A percentile compares a stretch with the other conserved stretches of the same genome.
Conservation (phyloP, 2,888 invertebrate species). For the Odontothrips loti region DNA sequence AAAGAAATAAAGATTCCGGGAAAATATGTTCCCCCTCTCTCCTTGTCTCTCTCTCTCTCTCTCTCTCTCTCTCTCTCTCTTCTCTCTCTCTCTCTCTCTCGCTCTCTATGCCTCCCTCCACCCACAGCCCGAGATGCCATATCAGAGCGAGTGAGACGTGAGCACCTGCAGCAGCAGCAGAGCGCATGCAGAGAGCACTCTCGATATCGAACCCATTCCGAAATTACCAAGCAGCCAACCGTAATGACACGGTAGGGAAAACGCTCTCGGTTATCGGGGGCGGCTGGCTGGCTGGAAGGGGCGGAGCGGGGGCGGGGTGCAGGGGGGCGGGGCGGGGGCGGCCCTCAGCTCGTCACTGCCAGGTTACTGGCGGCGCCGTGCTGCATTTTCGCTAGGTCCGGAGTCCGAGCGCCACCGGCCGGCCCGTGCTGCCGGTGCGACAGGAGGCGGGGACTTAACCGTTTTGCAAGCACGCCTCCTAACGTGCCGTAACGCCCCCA, state of each 20-base stretch:
- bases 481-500: too few relatives aligned
- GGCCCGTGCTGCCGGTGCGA: too few relatives aligned
- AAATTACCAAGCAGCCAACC: background rate
- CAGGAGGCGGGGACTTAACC: too few relatives aligned
- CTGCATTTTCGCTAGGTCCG: too few relatives aligned
- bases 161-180: background rate
- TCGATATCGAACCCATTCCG: background rate
- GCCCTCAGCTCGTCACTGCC: background rate
- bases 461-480: too few relatives aligned
- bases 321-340: background rate
- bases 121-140: background rate
- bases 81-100: background rate
- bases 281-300: background rate
- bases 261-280: background rate
- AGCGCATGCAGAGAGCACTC: background rate
- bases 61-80: background rate
- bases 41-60: background rate
- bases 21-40: background rate
- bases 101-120: background rate
- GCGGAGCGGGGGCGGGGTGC: background rate
- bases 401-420: too few relatives aligned
- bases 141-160: background rate
- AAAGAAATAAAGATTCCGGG: too few relatives aligned
- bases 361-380: background rate
- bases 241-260: slow-evolving; percentile 24